Base-by-base conservation (phyloP, 2,888 invertebrate species). In the Pyralis farinalis region DNA sequence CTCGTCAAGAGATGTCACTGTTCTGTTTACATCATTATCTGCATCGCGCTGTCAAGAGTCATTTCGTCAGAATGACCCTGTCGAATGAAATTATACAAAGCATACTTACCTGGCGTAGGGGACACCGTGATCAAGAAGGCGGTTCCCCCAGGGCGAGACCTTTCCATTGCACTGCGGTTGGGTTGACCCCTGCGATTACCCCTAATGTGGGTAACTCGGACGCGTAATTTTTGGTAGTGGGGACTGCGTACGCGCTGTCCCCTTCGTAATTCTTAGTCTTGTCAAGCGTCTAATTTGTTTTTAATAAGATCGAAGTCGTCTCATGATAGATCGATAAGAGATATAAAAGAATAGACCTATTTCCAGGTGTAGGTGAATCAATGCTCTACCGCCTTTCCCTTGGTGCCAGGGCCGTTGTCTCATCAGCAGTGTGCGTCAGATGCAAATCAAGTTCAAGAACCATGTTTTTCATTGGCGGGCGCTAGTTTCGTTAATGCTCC, bases 81-180 rank as follows among this genome's bases (percentile, higher is more conserved):
- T 2, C 12, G 25, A 2, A 8, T 5, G 0, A 3, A 1, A 9
- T 8, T 12, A 1, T 8, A 10, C 4, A n/a, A 25, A 12, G 22
- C 34, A 35, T 35, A 35, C 34, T 35, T 35, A 35, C 34, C 34
- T 35, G 34, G 34, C 34, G 34, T 35, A 35, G 34, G 34, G 25
- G 34, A 35, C 8, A 35, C 34, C 34, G 34, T 35, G 34, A 35
- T 35, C 34, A 35, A 5, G 8, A 35, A 35, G 34, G 34, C 25
- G 34, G 34, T 35, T 35, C 34, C 34, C 25, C 34, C 34, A 35
- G 34, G 34, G 34, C 25, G 34, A 35, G 34, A 22, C 34, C 25
- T n/a, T 22, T 12, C 34, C 34, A 35, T 35, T 35, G 34, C 34
- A 35, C 34, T 35, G 25, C 34, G 34, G 34, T 25, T 8, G 34